Percentiles rank a stretch among this genome's conserved stretches.
Conservation (phyloP, 2,113 vertebrate species). For the Myotis yumanensis region DNA sequence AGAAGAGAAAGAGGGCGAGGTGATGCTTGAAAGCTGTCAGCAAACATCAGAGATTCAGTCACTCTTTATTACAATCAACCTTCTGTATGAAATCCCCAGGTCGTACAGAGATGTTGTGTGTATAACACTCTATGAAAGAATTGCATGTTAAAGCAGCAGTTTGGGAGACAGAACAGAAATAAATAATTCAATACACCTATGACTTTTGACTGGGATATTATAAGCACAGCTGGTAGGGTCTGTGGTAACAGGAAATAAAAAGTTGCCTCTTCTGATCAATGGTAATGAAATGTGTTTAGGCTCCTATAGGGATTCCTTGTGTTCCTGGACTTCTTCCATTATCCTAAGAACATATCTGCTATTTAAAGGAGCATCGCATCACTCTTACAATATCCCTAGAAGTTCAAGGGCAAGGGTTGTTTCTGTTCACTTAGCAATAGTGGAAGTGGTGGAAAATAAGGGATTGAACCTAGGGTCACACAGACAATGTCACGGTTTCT, state of each 20-base stretch:
- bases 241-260: constrained; percentile 1
- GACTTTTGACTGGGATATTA: neutral
- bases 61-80: neutral
- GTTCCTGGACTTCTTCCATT: neutral
- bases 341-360: neutral
- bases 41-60: constrained; percentile 21
- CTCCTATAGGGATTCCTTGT: neutral
- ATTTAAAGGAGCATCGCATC: neutral
- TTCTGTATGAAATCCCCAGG: neutral
- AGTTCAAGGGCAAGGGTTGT: neutral
- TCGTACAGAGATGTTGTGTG: neutral
- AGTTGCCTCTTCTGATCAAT: neutral
- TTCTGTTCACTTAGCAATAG: neutral
- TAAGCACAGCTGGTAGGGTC: neutral
- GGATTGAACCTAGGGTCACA: neutral
- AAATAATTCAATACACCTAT: neutral
- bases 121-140: neutral
- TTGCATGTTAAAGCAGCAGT: neutral
- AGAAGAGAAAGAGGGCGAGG: neutral
- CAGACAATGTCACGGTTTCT: neutral
- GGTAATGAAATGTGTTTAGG: neutral
- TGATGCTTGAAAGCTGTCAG: neutral
- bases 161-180: neutral
- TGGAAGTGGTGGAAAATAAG: neutral
- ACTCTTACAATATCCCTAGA: neutral